phyloP scores from a whole-genome alignment of 35 echinoderm and acorn worm genomes.

The Nesometra sesokonis region DNA sequence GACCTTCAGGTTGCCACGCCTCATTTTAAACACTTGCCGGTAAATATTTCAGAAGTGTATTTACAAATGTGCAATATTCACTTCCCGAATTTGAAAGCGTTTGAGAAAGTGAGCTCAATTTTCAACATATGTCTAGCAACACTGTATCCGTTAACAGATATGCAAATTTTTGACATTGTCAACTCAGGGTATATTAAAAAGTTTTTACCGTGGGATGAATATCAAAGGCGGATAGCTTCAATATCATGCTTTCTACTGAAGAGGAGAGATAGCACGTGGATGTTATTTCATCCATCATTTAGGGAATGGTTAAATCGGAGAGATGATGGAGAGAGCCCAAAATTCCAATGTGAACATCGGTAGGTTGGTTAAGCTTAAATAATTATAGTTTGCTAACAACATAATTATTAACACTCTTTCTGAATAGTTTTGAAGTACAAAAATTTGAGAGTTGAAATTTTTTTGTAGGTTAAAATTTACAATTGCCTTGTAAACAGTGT shows the following conservation, averaged over 20 bases:
- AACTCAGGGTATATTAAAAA: constrained; percentile 62
- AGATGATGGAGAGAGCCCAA: constrained; percentile 87
- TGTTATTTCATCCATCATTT: constrained; percentile 99
- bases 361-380: no score
- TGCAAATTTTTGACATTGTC: constrained; percentile 58
- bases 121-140: constrained; percentile 71
- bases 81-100: constrained; percentile 70
- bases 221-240: constrained; percentile 47
- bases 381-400: no score
- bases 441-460: no score
- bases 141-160: constrained; percentile 67
- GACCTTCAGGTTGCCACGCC: constrained; percentile 75
- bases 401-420: no score
- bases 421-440: no score
- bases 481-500: no score
- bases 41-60: constrained; percentile 97
- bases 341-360: constrained; percentile 97
- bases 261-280: constrained; percentile 62
- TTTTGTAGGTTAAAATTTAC: no score
- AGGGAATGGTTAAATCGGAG: constrained; percentile 94
- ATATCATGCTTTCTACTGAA: constrained; percentile 59
- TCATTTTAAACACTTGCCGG: constrained; percentile 81
- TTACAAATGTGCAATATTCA: constrained; percentile 88
- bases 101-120: constrained; percentile 80
- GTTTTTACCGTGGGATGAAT: constrained; percentile 60